Conservation (phyloP, 2,797 vertebrate species). For the Miichthys miiuy region DNA sequence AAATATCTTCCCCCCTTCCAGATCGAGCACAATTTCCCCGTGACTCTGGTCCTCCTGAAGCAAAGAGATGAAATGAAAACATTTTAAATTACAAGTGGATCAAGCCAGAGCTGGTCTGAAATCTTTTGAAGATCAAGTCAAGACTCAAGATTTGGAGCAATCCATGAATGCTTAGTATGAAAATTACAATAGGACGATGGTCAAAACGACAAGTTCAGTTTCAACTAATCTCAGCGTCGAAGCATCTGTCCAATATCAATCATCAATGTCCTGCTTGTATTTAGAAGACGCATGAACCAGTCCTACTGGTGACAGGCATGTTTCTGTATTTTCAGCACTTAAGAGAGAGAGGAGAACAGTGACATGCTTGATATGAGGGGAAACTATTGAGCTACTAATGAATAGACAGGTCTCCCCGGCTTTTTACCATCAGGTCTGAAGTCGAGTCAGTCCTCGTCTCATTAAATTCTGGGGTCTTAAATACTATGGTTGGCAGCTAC, state of each 20-base stretch:
- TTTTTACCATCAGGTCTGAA: not conserved
- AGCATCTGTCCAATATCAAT: too few relatives aligned
- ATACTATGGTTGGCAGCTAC: not conserved
- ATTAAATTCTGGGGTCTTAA: not conserved
- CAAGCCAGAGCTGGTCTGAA: not conserved
- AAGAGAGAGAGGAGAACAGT: too few relatives aligned
- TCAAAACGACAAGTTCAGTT: too few relatives aligned
- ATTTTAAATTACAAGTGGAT: not conserved
- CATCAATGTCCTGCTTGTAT: too few relatives aligned
- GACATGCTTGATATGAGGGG: too few relatives aligned
- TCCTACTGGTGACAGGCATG: too few relatives aligned
- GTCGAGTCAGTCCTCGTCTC: not conserved
- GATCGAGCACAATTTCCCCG: slow-evolving; percentile 90
- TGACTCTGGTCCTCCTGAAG: slow-evolving; percentile 86
- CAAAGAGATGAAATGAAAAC: slow-evolving; percentile 20
- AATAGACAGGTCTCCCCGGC: not conserved
- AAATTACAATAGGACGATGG: too few relatives aligned
- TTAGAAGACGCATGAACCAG: too few relatives aligned
- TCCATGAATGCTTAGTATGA: too few relatives aligned
- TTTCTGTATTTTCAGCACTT: too few relatives aligned
- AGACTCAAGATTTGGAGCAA: not conserved
- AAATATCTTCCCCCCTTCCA: slow-evolving; percentile 92
- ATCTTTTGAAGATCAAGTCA: not conserved
- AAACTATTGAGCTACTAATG: too few relatives aligned
- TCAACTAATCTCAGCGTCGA: too few relatives aligned